Base-by-base conservation (phyloP, 2,113 vertebrate species). In the Phylloscopus whistleri region DNA sequence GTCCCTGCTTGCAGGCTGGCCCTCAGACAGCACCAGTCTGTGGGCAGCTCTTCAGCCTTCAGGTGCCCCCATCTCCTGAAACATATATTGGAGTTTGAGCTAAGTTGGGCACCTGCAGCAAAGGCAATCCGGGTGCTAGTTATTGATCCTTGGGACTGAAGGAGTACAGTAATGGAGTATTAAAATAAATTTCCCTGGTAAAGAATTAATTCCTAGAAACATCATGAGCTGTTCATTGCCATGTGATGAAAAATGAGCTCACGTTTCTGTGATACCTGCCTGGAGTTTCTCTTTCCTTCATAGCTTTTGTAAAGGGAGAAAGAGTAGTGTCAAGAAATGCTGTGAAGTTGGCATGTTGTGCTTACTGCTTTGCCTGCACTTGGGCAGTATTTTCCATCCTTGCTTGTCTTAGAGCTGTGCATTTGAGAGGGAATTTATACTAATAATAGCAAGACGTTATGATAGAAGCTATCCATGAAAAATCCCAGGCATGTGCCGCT, bases 361-460 rank as follows among this genome's bases (percentile, higher is more conserved):
- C 67, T 95, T 82, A 75, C 60, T 81, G 41, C 79, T 75, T 68
- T 87, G 84, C 87, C 63, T 93, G 67, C 77, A 16, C 52, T 94
- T 82, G 67, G 55, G 66, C 75, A 86, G 49, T 91, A 87, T 94
- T 88, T 72, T 95, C 92, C 18, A 3, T 51, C 59, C 67, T 93
- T 95, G 76, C 96, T 96, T 95, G 70, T 84, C 85, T 91, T 97
- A 97, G 94, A 96, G 93, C 96, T 96, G 96, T 95, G 96, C 87
- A 88, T 97, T 97, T 90, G 55, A 80, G 84, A 91, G 95, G 96
- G 82, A 97, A 96, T 96, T 95, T 91, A 55, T 64, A 95, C 98
- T 98, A 98, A 98, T 97, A 98, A 98, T 98, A 98, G 98, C 59
- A 78, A 88, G 84, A 96, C 96, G 93, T 97, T 95, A 92, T 96